Conservation (phyloP, 2,113 vertebrate genomes). For the Tychaedon coryphoeus region DNA sequence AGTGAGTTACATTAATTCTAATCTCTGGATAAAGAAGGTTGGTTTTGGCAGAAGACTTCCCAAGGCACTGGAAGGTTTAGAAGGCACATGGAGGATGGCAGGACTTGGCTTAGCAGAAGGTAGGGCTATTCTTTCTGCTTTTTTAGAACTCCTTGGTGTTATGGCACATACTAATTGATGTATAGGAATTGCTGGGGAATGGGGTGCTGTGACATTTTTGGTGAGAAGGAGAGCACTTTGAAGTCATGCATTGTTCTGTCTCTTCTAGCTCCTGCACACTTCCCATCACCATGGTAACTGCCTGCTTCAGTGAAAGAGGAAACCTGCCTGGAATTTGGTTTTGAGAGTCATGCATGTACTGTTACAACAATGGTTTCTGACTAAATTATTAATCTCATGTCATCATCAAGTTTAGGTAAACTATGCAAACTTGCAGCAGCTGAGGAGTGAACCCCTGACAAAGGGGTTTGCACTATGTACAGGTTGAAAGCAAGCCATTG, state of each 20-base stretch:
- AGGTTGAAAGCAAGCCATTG: not conserved
- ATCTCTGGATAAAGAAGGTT: not conserved
- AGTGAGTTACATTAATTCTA: not conserved
- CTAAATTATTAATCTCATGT: constrained; percentile 53
- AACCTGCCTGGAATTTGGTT: constrained; percentile 51
- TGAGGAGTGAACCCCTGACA: not conserved
- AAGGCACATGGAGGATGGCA: not conserved
- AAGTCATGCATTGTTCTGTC: constrained; percentile 52
- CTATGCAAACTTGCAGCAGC: not conserved
- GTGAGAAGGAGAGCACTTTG: constrained; percentile 30
- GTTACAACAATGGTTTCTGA: not conserved
- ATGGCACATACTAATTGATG: not conserved
- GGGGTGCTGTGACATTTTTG: constrained; percentile 24
- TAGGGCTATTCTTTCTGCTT: not conserved
- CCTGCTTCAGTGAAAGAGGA: constrained; percentile 17
- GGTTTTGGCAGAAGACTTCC: not conserved
- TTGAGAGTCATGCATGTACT: not conserved
- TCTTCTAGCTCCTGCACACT: constrained; percentile 11
- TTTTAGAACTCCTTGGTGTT: not conserved
- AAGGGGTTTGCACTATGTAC: not conserved
- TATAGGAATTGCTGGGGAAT: not conserved
- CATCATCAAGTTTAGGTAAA: not conserved
- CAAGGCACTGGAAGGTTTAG: not conserved
- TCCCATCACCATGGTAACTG: constrained; percentile 61
- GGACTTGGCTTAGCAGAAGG: not conserved